Evolutionary conservation across 2,888 invertebrate genomes (phyloP).

Genomic region (Invenusta paracnida): DNA sequence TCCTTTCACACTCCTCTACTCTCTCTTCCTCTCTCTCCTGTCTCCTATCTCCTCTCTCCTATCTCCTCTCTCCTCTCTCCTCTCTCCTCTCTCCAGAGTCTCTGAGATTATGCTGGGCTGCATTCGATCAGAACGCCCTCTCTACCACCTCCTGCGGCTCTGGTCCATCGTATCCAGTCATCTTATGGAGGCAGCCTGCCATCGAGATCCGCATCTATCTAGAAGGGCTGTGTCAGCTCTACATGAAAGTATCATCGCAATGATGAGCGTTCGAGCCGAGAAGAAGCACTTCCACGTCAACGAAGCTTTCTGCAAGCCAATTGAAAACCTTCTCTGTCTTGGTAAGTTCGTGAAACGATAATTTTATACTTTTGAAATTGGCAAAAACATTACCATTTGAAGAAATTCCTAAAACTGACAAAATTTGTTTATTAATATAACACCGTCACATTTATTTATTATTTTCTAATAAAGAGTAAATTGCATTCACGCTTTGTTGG

Average conservation of each 20-base stretch:
- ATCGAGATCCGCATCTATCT: slow-evolving; percentile 79
- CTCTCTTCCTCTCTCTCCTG: too few relatives aligned
- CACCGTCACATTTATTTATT: too few relatives aligned
- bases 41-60: neutral
- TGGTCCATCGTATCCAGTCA: slow-evolving; percentile 89
- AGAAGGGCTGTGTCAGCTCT: slow-evolving; percentile 81
- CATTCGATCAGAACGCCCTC: slow-evolving; percentile 76
- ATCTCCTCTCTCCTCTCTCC: neutral
- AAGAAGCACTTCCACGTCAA: slow-evolving; percentile 89
- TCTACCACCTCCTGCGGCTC: slow-evolving; percentile 80
- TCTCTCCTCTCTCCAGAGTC: slow-evolving; percentile 63
- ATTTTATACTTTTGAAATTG: too few relatives aligned
- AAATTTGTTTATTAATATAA: too few relatives aligned
- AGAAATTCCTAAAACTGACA: too few relatives aligned
- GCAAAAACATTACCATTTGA: too few relatives aligned
- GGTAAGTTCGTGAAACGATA: too few relatives aligned
- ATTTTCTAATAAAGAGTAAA: too few relatives aligned
- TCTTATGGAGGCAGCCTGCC: slow-evolving; percentile 90
- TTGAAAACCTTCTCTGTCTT: slow-evolving; percentile 84
- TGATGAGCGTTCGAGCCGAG: slow-evolving; percentile 80
- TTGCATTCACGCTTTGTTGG: too few relatives aligned
- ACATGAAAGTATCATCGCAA: slow-evolving; percentile 80
- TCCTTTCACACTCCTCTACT: neutral
- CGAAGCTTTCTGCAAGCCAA: slow-evolving; percentile 86
- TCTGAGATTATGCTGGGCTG: slow-evolving; percentile 83